Conservation (phyloP, 2,113 vertebrate genomes). For the Phalacrocorax pelagicus region DNA sequence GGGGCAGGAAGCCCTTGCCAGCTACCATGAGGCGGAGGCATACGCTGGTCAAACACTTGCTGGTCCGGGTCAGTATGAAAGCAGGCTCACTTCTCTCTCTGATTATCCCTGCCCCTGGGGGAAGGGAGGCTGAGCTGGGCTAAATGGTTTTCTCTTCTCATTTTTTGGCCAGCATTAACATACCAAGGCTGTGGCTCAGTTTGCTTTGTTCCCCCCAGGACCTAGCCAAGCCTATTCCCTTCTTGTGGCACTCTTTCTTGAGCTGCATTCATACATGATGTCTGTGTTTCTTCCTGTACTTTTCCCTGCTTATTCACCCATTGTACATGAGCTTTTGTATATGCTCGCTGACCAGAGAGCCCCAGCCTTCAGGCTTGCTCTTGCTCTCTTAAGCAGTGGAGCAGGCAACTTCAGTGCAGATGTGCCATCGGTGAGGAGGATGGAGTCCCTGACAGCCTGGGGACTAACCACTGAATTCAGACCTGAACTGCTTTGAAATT, state of each 20-base stretch:
- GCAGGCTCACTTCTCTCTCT: neutral
- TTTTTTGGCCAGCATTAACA: neutral
- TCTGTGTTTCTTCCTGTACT: neutral
- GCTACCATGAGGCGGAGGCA: conserved; percentile 16
- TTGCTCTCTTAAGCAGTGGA: neutral
- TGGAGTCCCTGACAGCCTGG: neutral
- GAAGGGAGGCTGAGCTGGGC: neutral
- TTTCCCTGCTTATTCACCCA: neutral
- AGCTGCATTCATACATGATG: neutral
- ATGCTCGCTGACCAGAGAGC: neutral
- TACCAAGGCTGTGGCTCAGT: neutral
- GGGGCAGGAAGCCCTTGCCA: conserved; percentile 22
- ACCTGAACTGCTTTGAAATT: neutral
- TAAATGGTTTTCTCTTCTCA: neutral
- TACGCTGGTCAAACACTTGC: conserved; percentile 41
- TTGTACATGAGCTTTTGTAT: neutral
- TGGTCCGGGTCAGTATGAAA: conserved; percentile 61
- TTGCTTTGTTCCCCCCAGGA: neutral
- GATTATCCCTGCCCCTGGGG: neutral
- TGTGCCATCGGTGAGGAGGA: neutral
- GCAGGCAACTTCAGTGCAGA: neutral
- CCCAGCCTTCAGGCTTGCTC: neutral
- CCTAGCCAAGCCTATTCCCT: neutral
- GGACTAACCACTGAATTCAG: neutral
- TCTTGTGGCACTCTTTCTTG: neutral